Conservation (phyloP, 2,797 vertebrate species). For the Sarcoramphus papa region DNA sequence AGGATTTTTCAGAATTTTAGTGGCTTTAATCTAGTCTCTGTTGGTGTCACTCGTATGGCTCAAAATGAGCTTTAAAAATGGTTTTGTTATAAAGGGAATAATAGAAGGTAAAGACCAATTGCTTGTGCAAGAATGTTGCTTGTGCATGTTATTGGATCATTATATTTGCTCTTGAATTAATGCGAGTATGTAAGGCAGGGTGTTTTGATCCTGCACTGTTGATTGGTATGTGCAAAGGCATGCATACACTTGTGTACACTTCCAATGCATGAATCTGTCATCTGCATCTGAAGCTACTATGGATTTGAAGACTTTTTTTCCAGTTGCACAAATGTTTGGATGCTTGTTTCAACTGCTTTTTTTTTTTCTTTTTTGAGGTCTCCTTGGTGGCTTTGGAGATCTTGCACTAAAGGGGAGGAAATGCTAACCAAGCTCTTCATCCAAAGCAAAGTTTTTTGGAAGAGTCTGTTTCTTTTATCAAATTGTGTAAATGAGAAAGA, state of each 20-base stretch:
- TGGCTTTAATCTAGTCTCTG: background rate
- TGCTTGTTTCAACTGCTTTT: background rate
- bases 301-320: background rate
- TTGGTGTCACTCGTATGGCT: background rate
- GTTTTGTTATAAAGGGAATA: background rate
- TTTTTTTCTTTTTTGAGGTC: background rate
- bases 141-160: background rate
- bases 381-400: background rate
- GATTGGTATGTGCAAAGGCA: background rate
- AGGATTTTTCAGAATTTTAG: background rate
- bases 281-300: background rate
- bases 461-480: background rate
- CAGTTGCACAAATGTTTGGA: background rate
- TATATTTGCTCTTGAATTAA: background rate
- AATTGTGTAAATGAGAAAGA: background rate
- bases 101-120: background rate
- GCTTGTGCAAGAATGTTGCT: background rate
- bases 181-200: background rate
- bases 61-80: background rate
- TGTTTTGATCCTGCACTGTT: background rate
- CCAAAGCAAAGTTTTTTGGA: background rate
- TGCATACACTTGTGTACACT: rapidly evolving
- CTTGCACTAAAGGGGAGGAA: background rate
- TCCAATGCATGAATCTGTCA: background rate
- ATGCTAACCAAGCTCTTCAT: background rate